phyloP scores from a whole-genome alignment of 2,797 vertebrate species.

The Acomys russatus region DNA sequence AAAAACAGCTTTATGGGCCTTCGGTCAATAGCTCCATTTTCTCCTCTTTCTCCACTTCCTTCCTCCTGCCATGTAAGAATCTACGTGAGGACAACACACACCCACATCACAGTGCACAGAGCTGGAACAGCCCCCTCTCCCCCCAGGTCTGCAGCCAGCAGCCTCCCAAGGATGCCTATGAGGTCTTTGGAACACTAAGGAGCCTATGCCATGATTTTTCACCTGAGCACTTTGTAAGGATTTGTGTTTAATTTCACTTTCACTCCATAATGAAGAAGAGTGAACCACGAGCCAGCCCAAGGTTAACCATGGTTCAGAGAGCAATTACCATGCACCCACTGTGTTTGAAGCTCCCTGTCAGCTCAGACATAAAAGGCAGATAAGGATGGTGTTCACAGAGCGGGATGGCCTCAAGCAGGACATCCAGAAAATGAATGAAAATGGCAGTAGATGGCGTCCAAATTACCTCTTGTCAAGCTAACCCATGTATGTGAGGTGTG shows the following conservation, averaged over 20 bases:
- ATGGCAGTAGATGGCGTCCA: accelerated
- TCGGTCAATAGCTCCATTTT: conserved; percentile 78
- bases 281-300: background rate
- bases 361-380: background rate
- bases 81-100: background rate
- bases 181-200: background rate
- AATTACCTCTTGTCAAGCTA: background rate
- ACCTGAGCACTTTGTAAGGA: background rate
- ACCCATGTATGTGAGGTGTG: background rate
- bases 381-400: background rate
- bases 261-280: conserved; percentile 9
- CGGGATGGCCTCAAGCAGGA: background rate
- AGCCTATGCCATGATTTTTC: background rate
- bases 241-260: conserved; percentile 27
- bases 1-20: conserved; percentile 72
- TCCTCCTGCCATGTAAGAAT: conserved; percentile 63
- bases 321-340: background rate
- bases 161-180: background rate
- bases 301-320: conserved; percentile 39
- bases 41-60: conserved; percentile 76
- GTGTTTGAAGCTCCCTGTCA: background rate
- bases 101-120: background rate
- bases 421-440: background rate
- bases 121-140: background rate
- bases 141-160: background rate